Evolutionary conservation across 2,113 vertebrate genomes (phyloP), one percentile per base, ranked within the genome.

Genomic region (Arothron firmamentum): DNA sequence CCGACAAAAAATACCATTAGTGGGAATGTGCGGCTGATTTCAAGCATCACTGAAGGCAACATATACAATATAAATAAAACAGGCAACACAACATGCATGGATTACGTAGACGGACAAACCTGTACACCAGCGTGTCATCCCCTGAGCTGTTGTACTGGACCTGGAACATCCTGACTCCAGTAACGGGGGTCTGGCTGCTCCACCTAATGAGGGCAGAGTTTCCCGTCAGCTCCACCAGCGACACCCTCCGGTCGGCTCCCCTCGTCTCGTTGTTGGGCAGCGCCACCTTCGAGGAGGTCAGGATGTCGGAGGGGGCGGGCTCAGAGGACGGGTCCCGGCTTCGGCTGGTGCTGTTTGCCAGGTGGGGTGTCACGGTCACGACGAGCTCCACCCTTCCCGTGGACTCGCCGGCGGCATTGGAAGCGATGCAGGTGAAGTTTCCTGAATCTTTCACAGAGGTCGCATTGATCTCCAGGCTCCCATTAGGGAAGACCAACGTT

Each of bases 111-210:
- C 2, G 34, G 17, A 76, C 88, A 65, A 81, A 96, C 96, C 96
- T 96, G 91, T 98, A 98, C 3, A 97, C 93, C 4, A 98, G 85
- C 3, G 93, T 92, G 81, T 98, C 95, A 0, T 98, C 96, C 0
- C 82, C 88, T 0, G 96, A 95, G 65, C 95, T 96, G 92, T 98
- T 98, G 83, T 98, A 98, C 79, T 97, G 96, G 43, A 98, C 90
- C 89, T 98, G 96, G 88, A 92, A 96, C 95, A 97, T 97, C 62
- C 95, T 84, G 28, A 96, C 79, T 59, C 93, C 94, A 0, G 91
- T 85, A 41, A 90, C 81, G 2, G 92, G 86, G 5, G 84, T 88
- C 82, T 95, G 94, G 1, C 91, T 88, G 28, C 92, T 92, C 96
- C 96, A 98, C 77, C 91, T 91, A 72, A 98, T 89, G 5, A 97